Evolutionary conservation across 2,113 vertebrate species (phyloP).

Genomic region (Syrmaticus mikado): DNA sequence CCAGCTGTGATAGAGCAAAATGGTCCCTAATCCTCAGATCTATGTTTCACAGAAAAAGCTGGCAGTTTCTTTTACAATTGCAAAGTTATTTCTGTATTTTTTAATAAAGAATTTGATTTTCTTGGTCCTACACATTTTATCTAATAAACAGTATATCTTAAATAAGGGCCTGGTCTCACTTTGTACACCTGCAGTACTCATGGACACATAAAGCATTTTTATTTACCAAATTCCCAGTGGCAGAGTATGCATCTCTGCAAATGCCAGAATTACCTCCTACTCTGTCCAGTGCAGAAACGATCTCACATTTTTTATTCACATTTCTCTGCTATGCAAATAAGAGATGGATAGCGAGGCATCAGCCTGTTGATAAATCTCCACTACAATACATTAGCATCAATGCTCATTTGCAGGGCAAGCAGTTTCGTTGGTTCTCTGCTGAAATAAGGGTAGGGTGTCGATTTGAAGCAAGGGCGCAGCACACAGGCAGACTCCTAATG

Average conservation of each 20-base stretch:
- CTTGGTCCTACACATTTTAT: constrained; percentile 60
- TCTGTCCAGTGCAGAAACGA: not conserved
- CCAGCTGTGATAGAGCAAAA: not conserved
- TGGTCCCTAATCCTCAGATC: constrained; percentile 51
- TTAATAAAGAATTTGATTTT: constrained; percentile 71
- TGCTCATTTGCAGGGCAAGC: constrained; percentile 31
- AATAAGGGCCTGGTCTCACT: not conserved
- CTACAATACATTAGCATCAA: constrained; percentile 10
- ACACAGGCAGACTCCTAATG: not conserved
- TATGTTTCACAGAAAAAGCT: constrained; percentile 59
- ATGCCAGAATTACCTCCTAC: not conserved
- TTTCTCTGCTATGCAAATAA: constrained; percentile 45
- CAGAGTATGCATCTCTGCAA: constrained; percentile 7
- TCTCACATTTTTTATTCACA: constrained; percentile 28
- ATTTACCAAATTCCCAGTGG: not conserved
- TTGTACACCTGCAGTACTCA: not conserved
- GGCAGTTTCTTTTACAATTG: constrained; percentile 67
- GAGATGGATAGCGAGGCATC: not conserved
- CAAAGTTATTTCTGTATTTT: constrained; percentile 74
- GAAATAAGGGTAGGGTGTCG: constrained; percentile 36
- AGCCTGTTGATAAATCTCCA: constrained; percentile 42
- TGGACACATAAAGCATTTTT: not conserved
- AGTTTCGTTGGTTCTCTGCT: not conserved
- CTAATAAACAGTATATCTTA: constrained; percentile 71
- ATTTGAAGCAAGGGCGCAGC: constrained; percentile 1